Conservation (phyloP, 2,113 vertebrate species). For the Lasiurus cinereus region DNA sequence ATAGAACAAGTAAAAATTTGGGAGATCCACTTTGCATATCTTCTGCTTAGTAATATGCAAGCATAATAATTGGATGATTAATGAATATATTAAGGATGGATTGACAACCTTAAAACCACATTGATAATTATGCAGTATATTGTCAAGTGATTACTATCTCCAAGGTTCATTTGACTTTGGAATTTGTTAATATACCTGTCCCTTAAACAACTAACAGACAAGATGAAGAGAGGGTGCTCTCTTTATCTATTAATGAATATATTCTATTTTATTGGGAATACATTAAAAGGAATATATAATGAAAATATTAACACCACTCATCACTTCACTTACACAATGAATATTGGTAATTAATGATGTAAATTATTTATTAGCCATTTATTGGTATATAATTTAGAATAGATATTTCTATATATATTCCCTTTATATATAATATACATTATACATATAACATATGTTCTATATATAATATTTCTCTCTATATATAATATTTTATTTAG, state of each 20-base stretch:
- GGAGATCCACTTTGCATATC: not conserved
- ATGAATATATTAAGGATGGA: conserved; percentile 31
- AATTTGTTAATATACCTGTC: not conserved
- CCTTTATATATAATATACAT: not conserved
- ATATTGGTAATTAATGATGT: not conserved
- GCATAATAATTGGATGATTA: not conserved
- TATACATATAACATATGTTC: not conserved
- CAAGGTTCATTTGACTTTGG: conserved; percentile 14
- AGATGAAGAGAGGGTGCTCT: not conserved
- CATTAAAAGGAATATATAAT: not conserved
- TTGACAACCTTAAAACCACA: conserved; percentile 32
- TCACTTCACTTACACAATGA: not conserved
- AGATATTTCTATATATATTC: not conserved
- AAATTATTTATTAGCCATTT: not conserved
- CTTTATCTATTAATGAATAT: not conserved
- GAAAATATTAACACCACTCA: not conserved
- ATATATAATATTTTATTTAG: not conserved
- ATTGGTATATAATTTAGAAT: not conserved
- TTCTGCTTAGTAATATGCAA: not conserved
- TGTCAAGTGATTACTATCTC: conserved; percentile 17
- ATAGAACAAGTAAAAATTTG: not conserved
- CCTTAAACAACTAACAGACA: not conserved
- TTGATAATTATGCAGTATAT: not conserved
- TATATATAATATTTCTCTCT: not conserved
- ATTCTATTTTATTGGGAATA: not conserved